These are phyloP conservation scores for Clupea harengus DNA, from an alignment of 2,113 vertebrate genomes.

Conservation along the genomic window DNA sequence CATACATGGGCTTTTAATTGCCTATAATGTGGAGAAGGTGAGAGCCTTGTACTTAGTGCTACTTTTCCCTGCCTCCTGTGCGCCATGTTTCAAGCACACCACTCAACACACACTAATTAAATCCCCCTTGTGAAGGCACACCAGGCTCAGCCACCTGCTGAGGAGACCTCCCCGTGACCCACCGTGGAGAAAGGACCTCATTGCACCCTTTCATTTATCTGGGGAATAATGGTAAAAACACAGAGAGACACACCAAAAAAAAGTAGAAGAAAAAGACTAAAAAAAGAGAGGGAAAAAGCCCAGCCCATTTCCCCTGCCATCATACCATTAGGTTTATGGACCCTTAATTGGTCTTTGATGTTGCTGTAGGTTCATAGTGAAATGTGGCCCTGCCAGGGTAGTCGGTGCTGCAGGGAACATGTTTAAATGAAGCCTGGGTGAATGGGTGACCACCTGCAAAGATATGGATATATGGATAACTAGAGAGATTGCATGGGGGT, in stretches of 20 bases:
- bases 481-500: background rate
- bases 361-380: background rate
- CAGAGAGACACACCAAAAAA: background rate
- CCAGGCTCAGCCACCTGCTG: constrained; percentile 18
- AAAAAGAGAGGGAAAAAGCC: background rate
- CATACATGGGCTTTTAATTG: background rate
- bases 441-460: background rate
- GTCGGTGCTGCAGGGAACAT: background rate
- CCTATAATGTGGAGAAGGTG: background rate
- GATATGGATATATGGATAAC: background rate
- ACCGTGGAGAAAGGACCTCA: constrained; percentile 18
- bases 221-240: constrained; percentile 7
- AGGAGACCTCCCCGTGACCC: constrained; percentile 18
- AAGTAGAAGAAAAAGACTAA: background rate
- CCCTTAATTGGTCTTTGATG: constrained; percentile 35
- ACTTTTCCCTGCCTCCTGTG: constrained; percentile 1
- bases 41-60: background rate
- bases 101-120: constrained; percentile 6
- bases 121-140: background rate
- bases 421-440: constrained; percentile 18
- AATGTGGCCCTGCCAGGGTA: background rate
- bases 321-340: background rate
- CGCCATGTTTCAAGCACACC: background rate
- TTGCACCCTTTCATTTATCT: background rate
- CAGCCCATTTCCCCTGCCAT: background rate